phyloP scores from a whole-genome alignment of 2,113 vertebrate genomes.

The Chlorocebus sabaeus region DNA sequence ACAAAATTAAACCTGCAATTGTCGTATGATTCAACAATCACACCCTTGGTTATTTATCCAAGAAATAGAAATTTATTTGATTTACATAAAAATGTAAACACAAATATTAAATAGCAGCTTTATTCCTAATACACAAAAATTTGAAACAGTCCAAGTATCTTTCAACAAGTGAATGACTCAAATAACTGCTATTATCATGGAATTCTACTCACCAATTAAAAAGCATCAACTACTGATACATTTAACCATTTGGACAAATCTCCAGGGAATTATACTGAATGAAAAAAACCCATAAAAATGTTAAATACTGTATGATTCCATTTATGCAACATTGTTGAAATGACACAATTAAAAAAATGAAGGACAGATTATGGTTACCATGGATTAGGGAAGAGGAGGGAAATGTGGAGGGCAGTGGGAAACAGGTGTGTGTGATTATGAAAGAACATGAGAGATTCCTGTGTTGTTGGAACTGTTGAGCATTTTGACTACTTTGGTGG shows the following conservation, averaged over 20 bases:
- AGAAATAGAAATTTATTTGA: not conserved
- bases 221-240: not conserved
- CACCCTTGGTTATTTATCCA: not conserved
- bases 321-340: not conserved
- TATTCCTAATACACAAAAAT: not conserved
- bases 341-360: not conserved
- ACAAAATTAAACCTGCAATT: not conserved
- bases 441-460: not conserved
- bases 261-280: not conserved
- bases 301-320: not conserved
- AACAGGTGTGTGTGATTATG: not conserved
- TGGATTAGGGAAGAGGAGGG: not conserved
- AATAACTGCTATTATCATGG: not conserved
- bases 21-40: not conserved
- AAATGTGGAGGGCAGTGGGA: not conserved
- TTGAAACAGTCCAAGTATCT: not conserved
- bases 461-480: not conserved
- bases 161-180: not conserved
- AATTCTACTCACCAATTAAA: not conserved
- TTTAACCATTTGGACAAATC: not conserved
- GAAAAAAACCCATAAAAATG: not conserved
- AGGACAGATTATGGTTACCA: not conserved
- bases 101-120: not conserved
- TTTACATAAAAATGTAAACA: not conserved
- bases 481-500: not conserved